These are phyloP conservation scores for Craseonycteris thonglongyai DNA, from an alignment of 2,113 vertebrate species.

Conservation along the genomic window DNA sequence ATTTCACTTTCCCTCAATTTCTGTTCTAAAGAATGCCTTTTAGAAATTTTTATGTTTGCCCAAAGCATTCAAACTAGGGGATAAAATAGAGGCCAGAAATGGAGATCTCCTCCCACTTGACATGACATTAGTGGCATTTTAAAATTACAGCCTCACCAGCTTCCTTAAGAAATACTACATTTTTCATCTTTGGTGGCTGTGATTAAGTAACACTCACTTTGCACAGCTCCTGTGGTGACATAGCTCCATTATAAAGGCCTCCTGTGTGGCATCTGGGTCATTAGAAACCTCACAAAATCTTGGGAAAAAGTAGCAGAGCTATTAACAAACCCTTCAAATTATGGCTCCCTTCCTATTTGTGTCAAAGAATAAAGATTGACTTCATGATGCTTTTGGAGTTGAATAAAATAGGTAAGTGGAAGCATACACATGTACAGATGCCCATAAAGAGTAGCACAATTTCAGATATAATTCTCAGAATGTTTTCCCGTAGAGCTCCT, in stretches of 20 bases:
- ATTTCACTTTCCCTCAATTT: not conserved
- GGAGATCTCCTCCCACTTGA: not conserved
- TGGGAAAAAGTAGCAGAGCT: conserved; percentile 19
- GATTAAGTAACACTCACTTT: conserved; percentile 62
- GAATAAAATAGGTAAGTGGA: not conserved
- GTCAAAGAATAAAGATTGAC: not conserved
- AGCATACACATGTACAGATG: not conserved
- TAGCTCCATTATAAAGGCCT: conserved; percentile 54
- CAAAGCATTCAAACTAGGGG: conserved; percentile 32
- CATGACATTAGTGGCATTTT: conserved; percentile 57
- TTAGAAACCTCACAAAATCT: conserved; percentile 54
- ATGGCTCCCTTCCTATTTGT: conserved; percentile 33
- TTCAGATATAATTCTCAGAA: not conserved
- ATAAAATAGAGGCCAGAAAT: conserved; percentile 39
- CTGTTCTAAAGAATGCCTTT: conserved; percentile 22
- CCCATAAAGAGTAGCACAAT: not conserved
- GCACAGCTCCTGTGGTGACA: conserved; percentile 44
- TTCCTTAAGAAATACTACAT: conserved; percentile 51
- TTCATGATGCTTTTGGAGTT: not conserved
- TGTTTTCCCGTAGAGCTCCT: not conserved
- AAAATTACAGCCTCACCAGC: conserved; percentile 47
- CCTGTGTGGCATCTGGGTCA: conserved; percentile 34
- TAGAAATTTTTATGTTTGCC: conserved; percentile 51
- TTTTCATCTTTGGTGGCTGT: conserved; percentile 59
- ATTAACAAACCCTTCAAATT: conserved; percentile 52